Conservation (phyloP, 1,140 invertebrate genomes). For the Periplaneta americana region DNA sequence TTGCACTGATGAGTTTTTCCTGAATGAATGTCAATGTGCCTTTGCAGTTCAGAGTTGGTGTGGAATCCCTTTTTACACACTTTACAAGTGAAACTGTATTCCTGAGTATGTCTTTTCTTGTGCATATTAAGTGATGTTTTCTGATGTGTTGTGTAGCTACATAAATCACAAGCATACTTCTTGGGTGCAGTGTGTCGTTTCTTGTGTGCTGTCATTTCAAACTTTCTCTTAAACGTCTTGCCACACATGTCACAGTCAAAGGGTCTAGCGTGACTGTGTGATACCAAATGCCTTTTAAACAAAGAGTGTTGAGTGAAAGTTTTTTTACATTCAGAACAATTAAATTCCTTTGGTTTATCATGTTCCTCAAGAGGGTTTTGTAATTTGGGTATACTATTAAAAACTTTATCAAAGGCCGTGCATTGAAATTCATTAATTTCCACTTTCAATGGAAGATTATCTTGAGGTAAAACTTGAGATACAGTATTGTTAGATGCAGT, state of each 20-base stretch:
- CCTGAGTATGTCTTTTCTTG: constrained; percentile 35
- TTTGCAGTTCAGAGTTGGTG: constrained; percentile 38
- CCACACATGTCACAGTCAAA: constrained; percentile 42
- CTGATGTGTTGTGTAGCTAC: constrained; percentile 35
- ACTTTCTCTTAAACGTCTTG: constrained; percentile 40
- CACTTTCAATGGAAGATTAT: too few species aligned
- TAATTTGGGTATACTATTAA: too few species aligned
- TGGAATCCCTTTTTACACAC: constrained; percentile 41
- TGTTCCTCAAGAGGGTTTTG: too few species aligned
- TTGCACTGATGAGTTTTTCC: constrained; percentile 45
- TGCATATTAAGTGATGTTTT: constrained; percentile 36
- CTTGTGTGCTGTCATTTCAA: constrained; percentile 37
- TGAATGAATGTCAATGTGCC: constrained; percentile 51
- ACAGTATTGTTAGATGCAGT: too few species aligned
- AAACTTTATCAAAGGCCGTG: too few species aligned
- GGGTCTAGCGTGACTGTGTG: constrained; percentile 42
- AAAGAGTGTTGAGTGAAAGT: too few species aligned
- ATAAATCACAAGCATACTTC: constrained; percentile 33
- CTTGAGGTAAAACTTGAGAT: constrained; percentile 45
- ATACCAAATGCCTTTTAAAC: constrained; percentile 43
- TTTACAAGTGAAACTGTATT: constrained; percentile 35
- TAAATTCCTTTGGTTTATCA: too few species aligned
- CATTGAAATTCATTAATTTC: too few species aligned
- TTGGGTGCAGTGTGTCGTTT: constrained; percentile 35
- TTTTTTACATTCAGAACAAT: too few species aligned